Conservation (phyloP, 2,888 invertebrate genomes). For the Lepetodrilus schrolli region DNA sequence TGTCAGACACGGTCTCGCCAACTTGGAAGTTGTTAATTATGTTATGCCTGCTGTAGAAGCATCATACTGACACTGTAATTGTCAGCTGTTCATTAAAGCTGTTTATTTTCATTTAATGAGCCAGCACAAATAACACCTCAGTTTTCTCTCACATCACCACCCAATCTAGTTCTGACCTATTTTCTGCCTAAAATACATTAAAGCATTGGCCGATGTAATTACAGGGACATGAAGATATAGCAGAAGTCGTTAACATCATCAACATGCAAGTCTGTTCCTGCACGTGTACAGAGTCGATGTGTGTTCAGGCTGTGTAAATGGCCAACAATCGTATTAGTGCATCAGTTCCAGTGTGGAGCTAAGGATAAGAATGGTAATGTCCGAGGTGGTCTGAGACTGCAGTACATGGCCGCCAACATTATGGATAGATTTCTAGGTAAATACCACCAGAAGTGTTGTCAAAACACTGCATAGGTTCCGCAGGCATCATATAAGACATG, state of each 20-base stretch:
- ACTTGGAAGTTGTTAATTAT: too few species aligned
- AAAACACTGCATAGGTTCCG: not conserved
- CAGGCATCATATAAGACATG: too few species aligned
- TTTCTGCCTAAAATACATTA: not conserved
- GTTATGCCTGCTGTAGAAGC: not conserved
- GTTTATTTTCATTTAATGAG: not conserved
- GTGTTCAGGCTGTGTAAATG: not conserved
- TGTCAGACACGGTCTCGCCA: not conserved
- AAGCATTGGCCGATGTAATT: not conserved
- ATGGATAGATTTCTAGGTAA: not conserved
- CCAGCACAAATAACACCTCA: too few species aligned
- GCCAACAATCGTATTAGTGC: not conserved
- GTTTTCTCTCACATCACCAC: too few species aligned
- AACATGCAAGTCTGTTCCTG: not conserved
- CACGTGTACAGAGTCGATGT: not conserved
- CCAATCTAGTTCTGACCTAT: not conserved
- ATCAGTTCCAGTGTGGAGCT: not conserved
- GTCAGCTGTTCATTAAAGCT: not conserved
- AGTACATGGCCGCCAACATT: not conserved
- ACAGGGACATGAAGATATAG: not conserved
- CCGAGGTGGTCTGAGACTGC: too few species aligned
- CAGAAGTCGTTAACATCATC: not conserved
- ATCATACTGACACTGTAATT: not conserved
- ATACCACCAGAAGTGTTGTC: slow-evolving; percentile 10
- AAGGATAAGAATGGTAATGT: too few species aligned